Evolutionary conservation across 2,888 invertebrate genomes (phyloP).

Genomic region (Pilophorus perplexus): DNA sequence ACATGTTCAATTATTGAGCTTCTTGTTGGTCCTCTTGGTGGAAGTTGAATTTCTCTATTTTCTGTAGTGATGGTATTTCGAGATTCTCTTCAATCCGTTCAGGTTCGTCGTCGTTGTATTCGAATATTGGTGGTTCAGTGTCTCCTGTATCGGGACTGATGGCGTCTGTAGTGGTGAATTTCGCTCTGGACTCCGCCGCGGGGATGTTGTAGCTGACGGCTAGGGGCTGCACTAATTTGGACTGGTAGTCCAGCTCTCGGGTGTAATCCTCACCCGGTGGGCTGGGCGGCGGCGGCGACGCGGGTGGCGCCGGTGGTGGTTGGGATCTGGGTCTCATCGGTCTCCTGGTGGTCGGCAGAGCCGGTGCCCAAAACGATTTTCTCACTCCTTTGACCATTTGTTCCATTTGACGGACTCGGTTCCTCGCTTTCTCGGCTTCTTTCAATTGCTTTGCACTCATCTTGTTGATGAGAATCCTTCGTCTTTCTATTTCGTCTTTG

Average conservation of each 20-base stretch:
- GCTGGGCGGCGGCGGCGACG: conserved; percentile 21
- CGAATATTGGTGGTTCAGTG: background rate
- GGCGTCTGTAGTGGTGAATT: too few relatives aligned
- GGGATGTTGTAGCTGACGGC: conserved; percentile 27
- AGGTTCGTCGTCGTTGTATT: background rate
- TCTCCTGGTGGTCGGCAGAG: background rate
- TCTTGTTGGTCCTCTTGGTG: background rate
- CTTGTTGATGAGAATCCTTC: conserved; percentile 17
- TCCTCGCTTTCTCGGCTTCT: conserved; percentile 31
- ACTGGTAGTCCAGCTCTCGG: conserved; percentile 17
- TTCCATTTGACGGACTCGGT: conserved; percentile 28
- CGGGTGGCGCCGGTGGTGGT: conserved; percentile 28
- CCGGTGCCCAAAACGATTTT: conserved; percentile 23
- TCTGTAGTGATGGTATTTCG: conserved; percentile 17
- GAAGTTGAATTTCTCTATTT: conserved; percentile 14
- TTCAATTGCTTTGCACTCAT: conserved; percentile 1
- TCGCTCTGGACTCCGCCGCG: too few relatives aligned
- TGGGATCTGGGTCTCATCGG: conserved; percentile 26
- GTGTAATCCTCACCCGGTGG: conserved; percentile 34
- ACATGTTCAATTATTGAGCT: too few relatives aligned
- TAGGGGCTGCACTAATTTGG: conserved; percentile 20
- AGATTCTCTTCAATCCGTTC: background rate
- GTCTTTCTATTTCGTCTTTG: conserved; percentile 26
- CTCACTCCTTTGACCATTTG: conserved; percentile 35
- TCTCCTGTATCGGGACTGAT: too few relatives aligned